Base-by-base conservation (phyloP, 2,888 invertebrate genomes). In the Epistrophella euchroma region DNA sequence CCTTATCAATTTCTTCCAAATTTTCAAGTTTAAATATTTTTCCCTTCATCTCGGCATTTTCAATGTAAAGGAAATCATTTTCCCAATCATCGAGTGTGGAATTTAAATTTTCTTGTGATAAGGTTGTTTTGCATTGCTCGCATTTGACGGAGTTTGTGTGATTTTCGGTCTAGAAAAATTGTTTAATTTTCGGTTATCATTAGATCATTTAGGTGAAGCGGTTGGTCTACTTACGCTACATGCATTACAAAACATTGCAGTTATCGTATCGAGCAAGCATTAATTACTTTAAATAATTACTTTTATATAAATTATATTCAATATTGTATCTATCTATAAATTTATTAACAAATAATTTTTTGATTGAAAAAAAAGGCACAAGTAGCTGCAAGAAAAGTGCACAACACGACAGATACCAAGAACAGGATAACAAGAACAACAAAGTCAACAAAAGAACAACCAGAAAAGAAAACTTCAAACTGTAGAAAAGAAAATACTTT, bases 11-110 rank as follows among this genome's bases (percentile, higher is more conserved):
- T 19, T 45, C 81, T 1, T 81, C 62, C 1, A 68, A 22, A 50
- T 22, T 40, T 45, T 66, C 75, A 2, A 85, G 22, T 6, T 73
- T 58, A 13, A 72, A 81, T 1, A 85, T 47, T 13, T 81, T 40
- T 2, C 81, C 85, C 4, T 85, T 66, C 5, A 64, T 15, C 28
- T 85, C 85, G 2, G 85, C 85, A 15, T 81, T 66, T 11, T 85
- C 85, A 25, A 85, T 85, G 17, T 73, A 76, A 28, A 55, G 28
- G 35, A 76, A 80, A 19, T 85, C 81, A 10, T 64, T 37, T 56
- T 85, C 81, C 60, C 76, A 85, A 43, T 77, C 72, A 22, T 62
- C 60, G 11, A 52, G n/a, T 1, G 10, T 7, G 15, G 2, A 9
- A 40, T 17, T 37, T 15, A 7, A 9, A 28, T 60, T 15, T 35